Evolutionary conservation across 2,888 invertebrate species (phyloP).

Genomic region (Acanthopleura granulata): DNA sequence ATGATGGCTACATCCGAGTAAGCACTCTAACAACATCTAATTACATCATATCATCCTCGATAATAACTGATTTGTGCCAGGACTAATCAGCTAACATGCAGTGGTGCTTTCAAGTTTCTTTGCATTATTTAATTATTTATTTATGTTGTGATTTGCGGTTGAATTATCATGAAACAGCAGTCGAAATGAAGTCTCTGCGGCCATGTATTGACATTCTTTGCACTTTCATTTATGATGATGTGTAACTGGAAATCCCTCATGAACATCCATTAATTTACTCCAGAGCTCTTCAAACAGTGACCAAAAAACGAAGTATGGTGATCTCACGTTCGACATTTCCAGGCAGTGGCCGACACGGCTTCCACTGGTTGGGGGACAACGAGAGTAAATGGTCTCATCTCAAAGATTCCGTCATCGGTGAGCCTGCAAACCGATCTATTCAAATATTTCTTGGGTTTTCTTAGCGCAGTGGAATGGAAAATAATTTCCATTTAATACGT

Average conservation of each 20-base stretch:
- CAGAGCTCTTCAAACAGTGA: background rate
- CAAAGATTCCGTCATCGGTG: slow-evolving; percentile 15
- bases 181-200: too few species aligned
- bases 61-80: too few species aligned
- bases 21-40: slow-evolving; percentile 13
- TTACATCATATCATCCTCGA: too few species aligned
- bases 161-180: too few species aligned
- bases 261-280: too few species aligned
- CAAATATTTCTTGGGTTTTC: background rate
- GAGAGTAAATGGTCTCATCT: slow-evolving; percentile 14
- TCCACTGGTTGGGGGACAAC: slow-evolving; percentile 12
- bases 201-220: too few species aligned
- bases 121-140: too few species aligned
- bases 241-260: too few species aligned
- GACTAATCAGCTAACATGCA: too few species aligned
- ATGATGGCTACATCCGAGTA: slow-evolving; percentile 78
- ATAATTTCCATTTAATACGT: background rate
- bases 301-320: background rate
- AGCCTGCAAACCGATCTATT: background rate
- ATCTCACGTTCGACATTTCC: slow-evolving; percentile 2
- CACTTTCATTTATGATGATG: too few species aligned
- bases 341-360: background rate
- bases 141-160: too few species aligned
- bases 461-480: background rate
- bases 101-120: too few species aligned